Evolutionary conservation across 2,113 vertebrate genomes (phyloP).

Genomic region (Phyllostomus hastatus): DNA sequence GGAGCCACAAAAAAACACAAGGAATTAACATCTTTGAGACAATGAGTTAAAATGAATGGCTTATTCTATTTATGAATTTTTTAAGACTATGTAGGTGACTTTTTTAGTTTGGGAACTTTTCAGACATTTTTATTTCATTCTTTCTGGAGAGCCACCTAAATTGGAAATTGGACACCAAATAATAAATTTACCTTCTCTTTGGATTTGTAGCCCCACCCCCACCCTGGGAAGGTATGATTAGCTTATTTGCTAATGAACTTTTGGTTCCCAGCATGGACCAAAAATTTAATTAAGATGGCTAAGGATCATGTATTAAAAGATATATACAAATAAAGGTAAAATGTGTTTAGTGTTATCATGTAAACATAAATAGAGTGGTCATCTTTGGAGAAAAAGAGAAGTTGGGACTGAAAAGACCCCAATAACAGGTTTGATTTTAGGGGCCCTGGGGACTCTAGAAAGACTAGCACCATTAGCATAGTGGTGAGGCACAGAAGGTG

Average conservation of each 20-base stretch:
- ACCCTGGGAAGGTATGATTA: slow-evolving; percentile 62
- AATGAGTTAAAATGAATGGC: background rate
- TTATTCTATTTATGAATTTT: background rate
- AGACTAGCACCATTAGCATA: background rate
- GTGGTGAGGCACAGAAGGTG: background rate
- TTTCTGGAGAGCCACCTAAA: background rate
- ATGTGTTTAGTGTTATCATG: background rate
- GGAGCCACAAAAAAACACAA: background rate
- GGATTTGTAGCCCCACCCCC: slow-evolving; percentile 33
- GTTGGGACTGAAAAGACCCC: background rate
- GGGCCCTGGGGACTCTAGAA: background rate
- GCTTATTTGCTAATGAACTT: slow-evolving; percentile 68
- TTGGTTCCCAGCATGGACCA: slow-evolving; percentile 56
- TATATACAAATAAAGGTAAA: background rate
- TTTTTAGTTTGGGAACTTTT: slow-evolving; percentile 3
- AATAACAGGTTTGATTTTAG: background rate
- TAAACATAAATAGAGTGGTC: background rate
- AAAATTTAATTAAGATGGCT: slow-evolving; percentile 31
- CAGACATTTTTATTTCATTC: background rate
- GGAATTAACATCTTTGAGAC: background rate
- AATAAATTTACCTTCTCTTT: background rate
- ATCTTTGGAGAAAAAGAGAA: background rate
- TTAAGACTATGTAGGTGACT: background rate
- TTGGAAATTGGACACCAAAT: slow-evolving; percentile 4
- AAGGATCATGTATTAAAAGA: background rate